These are phyloP conservation scores for Galaxea fascicularis DNA, from an alignment of 92 coral and sea anemone species.

Conservation along the genomic window DNA sequence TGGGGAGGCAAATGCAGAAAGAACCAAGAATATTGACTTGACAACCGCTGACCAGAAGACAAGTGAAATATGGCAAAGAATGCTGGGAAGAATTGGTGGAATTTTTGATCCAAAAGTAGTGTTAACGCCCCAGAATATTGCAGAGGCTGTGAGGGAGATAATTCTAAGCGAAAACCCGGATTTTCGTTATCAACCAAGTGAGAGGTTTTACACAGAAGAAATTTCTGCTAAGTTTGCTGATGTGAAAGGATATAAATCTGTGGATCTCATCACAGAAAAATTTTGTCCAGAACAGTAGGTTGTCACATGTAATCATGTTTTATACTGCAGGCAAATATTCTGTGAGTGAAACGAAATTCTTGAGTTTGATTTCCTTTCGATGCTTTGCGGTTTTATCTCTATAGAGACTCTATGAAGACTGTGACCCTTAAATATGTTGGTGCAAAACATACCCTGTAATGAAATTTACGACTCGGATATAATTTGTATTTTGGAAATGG, in stretches of 20 bases:
- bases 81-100: constrained; percentile 44
- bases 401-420: too few species aligned
- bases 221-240: constrained; percentile 7
- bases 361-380: too few species aligned
- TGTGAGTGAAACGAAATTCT: too few species aligned
- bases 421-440: too few species aligned
- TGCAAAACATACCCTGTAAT: too few species aligned
- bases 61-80: constrained; percentile 69
- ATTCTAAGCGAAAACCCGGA: constrained; percentile 78
- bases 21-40: constrained; percentile 31
- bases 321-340: too few species aligned
- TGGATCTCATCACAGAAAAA: neutral
- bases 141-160: constrained; percentile 73
- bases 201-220: neutral
- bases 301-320: too few species aligned
- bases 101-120: constrained; percentile 51
- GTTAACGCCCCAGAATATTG: constrained; percentile 78
- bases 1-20: constrained; percentile 39
- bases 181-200: constrained; percentile 81
- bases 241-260: neutral
- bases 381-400: too few species aligned
- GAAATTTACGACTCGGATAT: too few species aligned
- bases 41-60: constrained; percentile 79
- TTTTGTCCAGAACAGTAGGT: neutral
- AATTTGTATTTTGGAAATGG: too few species aligned